Evolutionary conservation across 1,140 invertebrate genomes (phyloP).

Genomic region (Pentalonia nigronervosa): DNA sequence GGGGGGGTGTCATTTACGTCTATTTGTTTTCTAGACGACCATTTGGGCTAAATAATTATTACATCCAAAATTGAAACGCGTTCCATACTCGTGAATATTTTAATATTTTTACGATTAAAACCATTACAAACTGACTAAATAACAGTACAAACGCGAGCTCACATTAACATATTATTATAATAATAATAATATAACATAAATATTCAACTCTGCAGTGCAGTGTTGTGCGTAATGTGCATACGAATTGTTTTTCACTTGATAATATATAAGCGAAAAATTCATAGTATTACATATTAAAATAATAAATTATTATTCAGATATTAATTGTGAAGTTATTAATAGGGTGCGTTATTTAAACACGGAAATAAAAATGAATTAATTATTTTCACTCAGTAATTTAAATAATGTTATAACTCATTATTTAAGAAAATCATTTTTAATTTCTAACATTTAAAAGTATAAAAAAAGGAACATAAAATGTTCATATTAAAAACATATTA

Average conservation of each 20-base stretch:
- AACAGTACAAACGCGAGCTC: neutral
- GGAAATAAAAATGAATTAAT: neutral
- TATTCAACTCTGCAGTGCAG: neutral
- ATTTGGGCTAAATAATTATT: neutral
- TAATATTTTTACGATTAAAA: conserved; percentile 21
- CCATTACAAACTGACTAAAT: neutral
- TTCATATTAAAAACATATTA: neutral
- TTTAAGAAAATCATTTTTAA: neutral
- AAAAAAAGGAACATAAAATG: neutral
- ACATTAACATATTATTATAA: conserved; percentile 13
- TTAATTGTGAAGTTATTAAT: neutral
- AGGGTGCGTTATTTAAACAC: neutral
- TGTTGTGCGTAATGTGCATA: neutral
- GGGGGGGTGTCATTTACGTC: neutral
- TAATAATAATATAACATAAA: neutral
- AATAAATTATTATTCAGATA: neutral
- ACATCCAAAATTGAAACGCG: conserved; percentile 11
- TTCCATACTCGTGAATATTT: neutral
- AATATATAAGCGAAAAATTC: neutral
- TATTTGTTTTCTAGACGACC: neutral
- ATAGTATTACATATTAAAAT: neutral
- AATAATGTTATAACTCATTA: no score
- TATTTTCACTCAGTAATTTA: neutral
- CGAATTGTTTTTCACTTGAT: neutral
- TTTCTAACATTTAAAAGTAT: neutral